phyloP scores from a whole-genome alignment of 2,113 vertebrate genomes.

The Apaloderma vittatum region DNA sequence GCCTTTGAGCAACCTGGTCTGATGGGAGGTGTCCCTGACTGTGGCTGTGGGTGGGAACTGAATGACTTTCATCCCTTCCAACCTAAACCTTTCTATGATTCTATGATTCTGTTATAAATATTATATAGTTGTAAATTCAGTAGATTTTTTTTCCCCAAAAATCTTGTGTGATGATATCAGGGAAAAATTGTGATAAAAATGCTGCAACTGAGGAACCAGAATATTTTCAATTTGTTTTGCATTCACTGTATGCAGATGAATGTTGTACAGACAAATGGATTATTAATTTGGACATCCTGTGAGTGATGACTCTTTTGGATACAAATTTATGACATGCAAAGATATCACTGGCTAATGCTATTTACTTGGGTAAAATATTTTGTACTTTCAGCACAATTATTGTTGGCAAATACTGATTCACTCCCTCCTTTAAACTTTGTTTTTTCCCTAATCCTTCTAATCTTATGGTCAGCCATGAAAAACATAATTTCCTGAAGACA shows the following conservation, averaged over 20 bases:
- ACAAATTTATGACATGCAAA: neutral
- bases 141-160: fast-evolving
- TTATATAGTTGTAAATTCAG: neutral
- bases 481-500: neutral
- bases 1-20: too few relatives aligned
- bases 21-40: too few relatives aligned
- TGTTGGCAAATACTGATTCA: neutral
- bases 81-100: too few relatives aligned
- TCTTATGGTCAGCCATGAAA: neutral
- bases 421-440: neutral
- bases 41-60: too few relatives aligned
- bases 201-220: neutral
- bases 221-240: neutral
- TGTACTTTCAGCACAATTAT: neutral
- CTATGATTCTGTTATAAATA: neutral
- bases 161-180: neutral
- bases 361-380: neutral
- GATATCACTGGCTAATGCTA: neutral
- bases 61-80: too few relatives aligned
- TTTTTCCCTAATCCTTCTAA: neutral
- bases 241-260: neutral
- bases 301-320: neutral
- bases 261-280: neutral
- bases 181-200: neutral
- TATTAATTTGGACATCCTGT: neutral